These are phyloP conservation scores for Plagodis dolabraria DNA, from an alignment of 2,888 invertebrate species.

Conservation along the genomic window DNA sequence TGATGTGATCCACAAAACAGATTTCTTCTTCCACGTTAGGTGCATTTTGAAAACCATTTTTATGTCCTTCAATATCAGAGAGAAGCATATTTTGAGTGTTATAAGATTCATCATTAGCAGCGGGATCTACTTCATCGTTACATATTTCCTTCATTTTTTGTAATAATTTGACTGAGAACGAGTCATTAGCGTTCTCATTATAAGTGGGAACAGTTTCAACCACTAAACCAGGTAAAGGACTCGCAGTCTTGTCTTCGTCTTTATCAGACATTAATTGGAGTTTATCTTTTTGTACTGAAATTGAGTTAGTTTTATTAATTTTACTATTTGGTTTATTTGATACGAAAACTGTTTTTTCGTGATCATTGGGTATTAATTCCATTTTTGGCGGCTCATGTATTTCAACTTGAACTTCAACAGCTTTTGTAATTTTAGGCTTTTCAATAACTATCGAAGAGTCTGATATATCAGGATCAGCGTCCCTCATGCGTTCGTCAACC, in stretches of 20 bases:
- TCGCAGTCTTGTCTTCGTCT: constrained; percentile 53
- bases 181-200: constrained; percentile 49
- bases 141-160: constrained; percentile 59
- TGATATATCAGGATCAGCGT: constrained; percentile 45
- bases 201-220: constrained; percentile 52
- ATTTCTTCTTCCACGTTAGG: constrained; percentile 42
- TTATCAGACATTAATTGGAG: constrained; percentile 7
- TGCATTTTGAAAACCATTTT: constrained; percentile 39
- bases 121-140: constrained; percentile 39
- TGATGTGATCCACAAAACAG: constrained; percentile 23
- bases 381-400: constrained; percentile 46
- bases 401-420: constrained; percentile 39
- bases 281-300: constrained; percentile 31
- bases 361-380: constrained; percentile 51
- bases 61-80: constrained; percentile 50
- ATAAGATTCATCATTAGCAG: constrained; percentile 48
- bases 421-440: constrained; percentile 20
- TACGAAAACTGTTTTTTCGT: constrained; percentile 27
- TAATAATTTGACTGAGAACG: constrained; percentile 49
- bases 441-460: constrained; percentile 58
- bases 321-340: constrained; percentile 32
- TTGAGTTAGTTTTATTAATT: constrained; percentile 31
- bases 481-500: constrained; percentile 66
- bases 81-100: constrained; percentile 58
- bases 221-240: constrained; percentile 66